phyloP scores from a whole-genome alignment of 2,113 vertebrate genomes.

The Rhinopithecus roxellana region DNA sequence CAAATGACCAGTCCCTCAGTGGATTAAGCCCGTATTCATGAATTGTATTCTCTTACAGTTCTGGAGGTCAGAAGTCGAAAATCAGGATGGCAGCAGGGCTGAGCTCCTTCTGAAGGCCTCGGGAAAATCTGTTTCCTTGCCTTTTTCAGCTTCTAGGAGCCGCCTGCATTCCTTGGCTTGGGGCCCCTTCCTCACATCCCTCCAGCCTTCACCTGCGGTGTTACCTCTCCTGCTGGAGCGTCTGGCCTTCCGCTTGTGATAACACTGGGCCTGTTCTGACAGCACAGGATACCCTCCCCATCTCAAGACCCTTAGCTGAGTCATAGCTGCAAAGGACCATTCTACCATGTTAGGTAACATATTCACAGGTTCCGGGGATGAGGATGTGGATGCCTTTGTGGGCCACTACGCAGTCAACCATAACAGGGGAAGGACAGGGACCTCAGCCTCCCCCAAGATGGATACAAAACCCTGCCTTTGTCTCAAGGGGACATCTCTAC shows the following conservation, averaged over 20 bases:
- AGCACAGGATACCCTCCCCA: background rate
- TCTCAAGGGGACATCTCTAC: no score
- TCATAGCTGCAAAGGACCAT: background rate
- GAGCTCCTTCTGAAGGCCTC: background rate
- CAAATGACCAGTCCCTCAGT: background rate
- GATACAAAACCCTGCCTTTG: background rate
- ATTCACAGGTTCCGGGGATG: background rate
- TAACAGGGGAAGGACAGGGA: background rate
- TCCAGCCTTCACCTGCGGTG: background rate
- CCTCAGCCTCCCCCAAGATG: background rate
- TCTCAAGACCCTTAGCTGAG: background rate
- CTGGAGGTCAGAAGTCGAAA: background rate
- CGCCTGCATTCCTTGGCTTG: fast-evolving
- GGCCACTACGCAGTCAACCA: background rate
- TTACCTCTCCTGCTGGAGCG: no score
- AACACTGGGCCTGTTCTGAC: no score
- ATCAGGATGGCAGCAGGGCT: background rate
- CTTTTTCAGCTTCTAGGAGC: background rate
- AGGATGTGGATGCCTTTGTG: background rate
- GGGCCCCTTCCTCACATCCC: background rate
- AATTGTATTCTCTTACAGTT: fast-evolving
- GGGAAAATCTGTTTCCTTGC: background rate
- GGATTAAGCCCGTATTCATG: background rate
- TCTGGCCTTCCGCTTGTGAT: background rate
- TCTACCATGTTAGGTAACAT: background rate